phyloP scores from a whole-genome alignment of 2,797 vertebrate species.

The Cephalopachus bancanus region DNA sequence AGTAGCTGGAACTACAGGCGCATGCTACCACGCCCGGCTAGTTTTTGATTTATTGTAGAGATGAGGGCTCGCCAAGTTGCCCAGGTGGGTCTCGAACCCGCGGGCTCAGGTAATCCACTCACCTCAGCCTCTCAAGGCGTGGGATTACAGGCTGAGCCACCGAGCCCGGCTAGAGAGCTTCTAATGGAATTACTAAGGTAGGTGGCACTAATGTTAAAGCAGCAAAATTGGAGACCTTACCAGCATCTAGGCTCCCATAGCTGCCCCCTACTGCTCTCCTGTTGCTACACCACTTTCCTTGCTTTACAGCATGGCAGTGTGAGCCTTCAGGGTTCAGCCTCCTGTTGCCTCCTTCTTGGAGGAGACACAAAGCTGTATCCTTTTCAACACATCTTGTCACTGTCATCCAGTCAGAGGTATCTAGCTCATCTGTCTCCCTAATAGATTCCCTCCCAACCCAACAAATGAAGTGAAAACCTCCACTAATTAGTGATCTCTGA shows the following conservation, averaged over 20 bases:
- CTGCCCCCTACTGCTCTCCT: neutral
- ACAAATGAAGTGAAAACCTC: neutral
- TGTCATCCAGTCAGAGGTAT: constrained; percentile 29
- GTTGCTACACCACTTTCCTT: neutral
- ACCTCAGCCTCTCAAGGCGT: too few relatives aligned
- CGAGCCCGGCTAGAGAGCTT: constrained; percentile 82
- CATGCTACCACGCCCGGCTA: too few relatives aligned
- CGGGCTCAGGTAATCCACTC: too few relatives aligned
- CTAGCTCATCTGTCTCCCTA: constrained; percentile 16
- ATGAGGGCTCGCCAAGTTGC: too few relatives aligned
- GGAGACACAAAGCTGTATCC: neutral
- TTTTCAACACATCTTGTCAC: neutral
- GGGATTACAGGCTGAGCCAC: too few relatives aligned
- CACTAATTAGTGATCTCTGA: constrained; percentile 14
- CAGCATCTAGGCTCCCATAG: constrained; percentile 88
- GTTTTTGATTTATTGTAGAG: too few relatives aligned
- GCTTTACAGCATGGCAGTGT: neutral
- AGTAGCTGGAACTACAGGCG: too few relatives aligned
- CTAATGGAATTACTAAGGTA: constrained; percentile 94
- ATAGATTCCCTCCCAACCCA: neutral
- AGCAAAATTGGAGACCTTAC: constrained; percentile 95
- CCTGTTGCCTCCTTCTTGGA: neutral
- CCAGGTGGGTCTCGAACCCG: too few relatives aligned
- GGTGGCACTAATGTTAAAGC: constrained; percentile 95
- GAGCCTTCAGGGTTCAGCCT: neutral